Evolutionary conservation across 2,113 vertebrate species (phyloP), one percentile per base, ranked within the genome.

Genomic region (Mormoops blainvillei): DNA sequence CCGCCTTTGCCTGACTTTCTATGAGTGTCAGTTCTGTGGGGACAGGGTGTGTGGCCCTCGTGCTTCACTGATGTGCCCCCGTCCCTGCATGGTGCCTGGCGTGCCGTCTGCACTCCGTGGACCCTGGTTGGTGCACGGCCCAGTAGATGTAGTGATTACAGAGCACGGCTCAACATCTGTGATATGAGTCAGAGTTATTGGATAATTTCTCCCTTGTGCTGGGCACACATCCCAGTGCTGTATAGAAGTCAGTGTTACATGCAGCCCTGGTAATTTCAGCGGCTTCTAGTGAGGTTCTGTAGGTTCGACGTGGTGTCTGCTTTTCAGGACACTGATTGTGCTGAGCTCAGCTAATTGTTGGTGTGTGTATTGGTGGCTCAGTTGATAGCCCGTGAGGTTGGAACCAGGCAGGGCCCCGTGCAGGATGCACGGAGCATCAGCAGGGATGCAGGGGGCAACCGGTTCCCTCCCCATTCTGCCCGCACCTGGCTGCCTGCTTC

Each of bases 111-210:
- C 33, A 15, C 68, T 38, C 9, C 14, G 93, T n/a, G 31, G 48
- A 7, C 11, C 4, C 1, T 0, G 22, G 28, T 1, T 4, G 26
- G 14, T 20, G 28, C 43, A 2, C 0, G 10, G 56, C 19, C 83
- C 1, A 4, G 8, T 31, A 15, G 31, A 28, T 16, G 3, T 22
- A 1, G 48, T 2, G 1, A 4, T 24, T 76, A 13, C 0, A 61
- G 50, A 80, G 41, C 38, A 0, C 0, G 2, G 1, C 28, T 18
- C 0, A 0, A 3, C 41, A 24, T n/a, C 73, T 43, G 26, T 20
- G 28, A 15, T 1, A 3, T 16, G 48, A 70, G 48, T 48, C 11
- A 41, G 48, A 63, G 16, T 73, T 5, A 5, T 0, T 41, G 50
- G 38, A 18, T 19, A 4, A 6, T 58, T 38, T 13, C 24, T 43